Evolutionary conservation across 2,888 invertebrate genomes (phyloP), one percentile per base, ranked within the genome.

Genomic region (Drosophila helvetica): DNA sequence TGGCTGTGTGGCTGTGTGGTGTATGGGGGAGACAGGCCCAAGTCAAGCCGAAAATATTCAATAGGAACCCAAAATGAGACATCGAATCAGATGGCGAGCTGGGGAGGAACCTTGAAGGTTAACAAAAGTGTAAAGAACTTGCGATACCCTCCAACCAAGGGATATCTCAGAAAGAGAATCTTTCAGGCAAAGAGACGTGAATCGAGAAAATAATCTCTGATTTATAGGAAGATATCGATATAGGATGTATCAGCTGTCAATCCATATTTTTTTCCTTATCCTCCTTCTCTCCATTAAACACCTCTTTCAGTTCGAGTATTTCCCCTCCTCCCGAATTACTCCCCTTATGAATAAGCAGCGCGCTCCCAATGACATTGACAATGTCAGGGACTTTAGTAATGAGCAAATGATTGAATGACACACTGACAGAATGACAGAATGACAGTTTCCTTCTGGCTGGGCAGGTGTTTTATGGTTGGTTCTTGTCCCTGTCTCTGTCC

Each of bases 381-480:
- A 77, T 82, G 75, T 68, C 80, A 73, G 66, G 33, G 38, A 68
- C 55, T 55, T 57, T 64, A 59, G 52, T 71, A 72, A 70, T 70
- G 71, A 58, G 64, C 30, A 70, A 64, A 51, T 71, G 71, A 70
- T 57, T 69, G 69, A 64, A 64, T 51, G 64, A 58, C 68, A 68
- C 68, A 57, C 74, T 61, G 69, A 72, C 77, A 78, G 78, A 76
- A 42, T 61, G 69, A 72, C 77, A 78, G 78, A 76, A 27, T 69
- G 46, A 43, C 48, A 73, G 59, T 66, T 50, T 30, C 50, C 27
- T 50, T 22, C 38, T 17, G 30, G 38, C 38, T 38, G 48, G 66
- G 75, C 81, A 79, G 83, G 75, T 80, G 80, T 73, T 80, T 80
- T 71, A 74, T 74, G 68, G 77, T 69, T 75, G 79, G 71, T 80